phyloP scores from a whole-genome alignment of 2,888 invertebrate species.

The Pyralis farinalis region DNA sequence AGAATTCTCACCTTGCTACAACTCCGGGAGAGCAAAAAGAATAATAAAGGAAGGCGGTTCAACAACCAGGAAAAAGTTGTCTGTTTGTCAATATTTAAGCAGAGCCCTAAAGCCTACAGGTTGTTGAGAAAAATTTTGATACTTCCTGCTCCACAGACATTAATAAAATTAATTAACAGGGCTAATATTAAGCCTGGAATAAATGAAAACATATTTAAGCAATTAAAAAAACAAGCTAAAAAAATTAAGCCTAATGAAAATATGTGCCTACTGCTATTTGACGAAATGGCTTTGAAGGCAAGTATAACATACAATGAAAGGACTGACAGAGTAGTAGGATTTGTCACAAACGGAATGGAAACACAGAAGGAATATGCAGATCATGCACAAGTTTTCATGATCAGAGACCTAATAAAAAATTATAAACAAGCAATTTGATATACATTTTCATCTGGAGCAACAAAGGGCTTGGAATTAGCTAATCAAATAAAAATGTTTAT shows the following conservation, averaged over 20 bases:
- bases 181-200: too few relatives aligned
- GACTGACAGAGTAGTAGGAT: slow-evolving; percentile 24
- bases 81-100: slow-evolving; percentile 9
- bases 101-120: neutral
- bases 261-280: too few relatives aligned
- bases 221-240: too few relatives aligned
- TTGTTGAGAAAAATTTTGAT: too few relatives aligned
- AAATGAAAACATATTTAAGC: too few relatives aligned
- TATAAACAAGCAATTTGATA: slow-evolving; percentile 21
- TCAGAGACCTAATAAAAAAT: slow-evolving; percentile 24
- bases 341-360: slow-evolving; percentile 20
- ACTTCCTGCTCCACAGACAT: too few relatives aligned
- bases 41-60: slow-evolving; percentile 8
- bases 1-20: slow-evolving; percentile 8
- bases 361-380: slow-evolving; percentile 21
- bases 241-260: too few relatives aligned
- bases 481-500: slow-evolving; percentile 9
- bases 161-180: too few relatives aligned
- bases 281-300: too few relatives aligned
- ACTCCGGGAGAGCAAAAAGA: slow-evolving; percentile 5
- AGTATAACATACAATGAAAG: neutral
- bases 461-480: slow-evolving; percentile 9
- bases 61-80: slow-evolving; percentile 3
- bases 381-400: slow-evolving; percentile 28
- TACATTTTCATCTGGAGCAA: slow-evolving; percentile 8